Base-by-base conservation (phyloP, 2,113 vertebrate genomes). In the Festucalex cinctus region DNA sequence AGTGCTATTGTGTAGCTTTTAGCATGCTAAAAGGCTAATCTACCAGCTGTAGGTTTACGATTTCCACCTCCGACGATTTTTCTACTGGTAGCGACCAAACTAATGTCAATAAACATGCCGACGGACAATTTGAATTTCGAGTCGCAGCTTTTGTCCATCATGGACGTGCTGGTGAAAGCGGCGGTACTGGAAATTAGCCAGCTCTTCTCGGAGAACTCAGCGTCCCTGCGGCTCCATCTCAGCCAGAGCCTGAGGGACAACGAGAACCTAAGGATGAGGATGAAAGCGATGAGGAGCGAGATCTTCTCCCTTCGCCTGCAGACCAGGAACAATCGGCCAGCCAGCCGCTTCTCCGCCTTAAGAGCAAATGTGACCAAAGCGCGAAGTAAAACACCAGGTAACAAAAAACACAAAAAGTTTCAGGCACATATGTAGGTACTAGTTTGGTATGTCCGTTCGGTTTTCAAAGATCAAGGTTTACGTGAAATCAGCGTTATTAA, bases 221-320 rank as follows among this genome's bases (percentile, higher is more conserved):
- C 85, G 35, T 74, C 80, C 7, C 73, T 88, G 6, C 80, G 81
- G 3, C 68, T 88, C 24, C 86, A 89, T 46, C 58, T 89, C 6
- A 85, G 56, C 64, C 88, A 88, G 78, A 88, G 86, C 68, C 80
- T 85, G 76, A 84, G 75, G 74, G 90, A 90, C 24, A 91, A 89
- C 82, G 86, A 90, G 63, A 62, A 58, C 20, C 83, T 90, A 72
- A 85, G 84, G 74, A 79, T 54, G 80, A 82, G 86, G 77, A 84
- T 90, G 85, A 89, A 89, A 79, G 78, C 79, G 65, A 88, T 85
- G 86, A 81, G 85, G 82, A 87, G 84, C 9, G 88, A 90, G 74
- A 78, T 91, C 16, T 86, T 88, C 72, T 78, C 88, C 16, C 75
- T 90, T 39, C 20, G 82, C 63, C 81, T 90, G 59, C 89, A 90